These are phyloP conservation scores for Halcyon malimbica DNA, from an alignment of 2,113 vertebrate species.

Conservation along the genomic window DNA sequence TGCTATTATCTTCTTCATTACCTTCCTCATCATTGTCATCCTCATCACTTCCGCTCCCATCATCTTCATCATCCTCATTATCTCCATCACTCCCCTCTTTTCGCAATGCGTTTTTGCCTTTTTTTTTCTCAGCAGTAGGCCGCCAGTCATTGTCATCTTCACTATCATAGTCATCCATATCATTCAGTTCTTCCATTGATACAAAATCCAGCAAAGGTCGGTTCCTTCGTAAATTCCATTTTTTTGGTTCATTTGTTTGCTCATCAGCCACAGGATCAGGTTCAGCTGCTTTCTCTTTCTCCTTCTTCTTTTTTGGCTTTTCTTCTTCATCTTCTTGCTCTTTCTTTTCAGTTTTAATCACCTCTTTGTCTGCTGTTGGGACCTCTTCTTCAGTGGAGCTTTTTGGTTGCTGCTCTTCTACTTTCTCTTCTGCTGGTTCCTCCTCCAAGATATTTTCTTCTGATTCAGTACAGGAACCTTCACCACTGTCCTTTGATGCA, in stretches of 20 bases:
- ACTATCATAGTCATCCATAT: conserved; percentile 98
- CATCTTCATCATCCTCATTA: conserved; percentile 83
- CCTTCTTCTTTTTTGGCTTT: conserved; percentile 78
- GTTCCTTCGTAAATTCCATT: conserved; percentile 97
- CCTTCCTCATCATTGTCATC: conserved; percentile 82
- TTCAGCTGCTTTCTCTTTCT: conserved; percentile 79
- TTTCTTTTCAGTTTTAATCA: conserved; percentile 82
- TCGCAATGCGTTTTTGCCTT: conserved; percentile 78
- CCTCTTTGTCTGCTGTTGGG: conserved; percentile 77
- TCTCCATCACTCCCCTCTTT: conserved; percentile 87
- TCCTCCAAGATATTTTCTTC: conserved; percentile 85
- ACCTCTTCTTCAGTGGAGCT: conserved; percentile 73
- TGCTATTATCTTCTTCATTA: conserved; percentile 81
- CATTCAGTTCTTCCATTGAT: conserved; percentile 95
- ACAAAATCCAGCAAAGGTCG: conserved; percentile 93
- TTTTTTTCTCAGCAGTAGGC: conserved; percentile 87
- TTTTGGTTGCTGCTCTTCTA: conserved; percentile 77
- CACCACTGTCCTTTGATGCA: conserved; percentile 91
- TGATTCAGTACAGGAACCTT: conserved; percentile 90
- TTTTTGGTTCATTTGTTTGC: conserved; percentile 88
- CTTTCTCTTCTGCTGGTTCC: conserved; percentile 72
- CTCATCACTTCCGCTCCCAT: conserved; percentile 81
- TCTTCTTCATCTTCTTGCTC: conserved; percentile 80
- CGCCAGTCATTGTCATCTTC: conserved; percentile 99
- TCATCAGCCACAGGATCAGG: conserved; percentile 81